A percentile compares a stretch with the other conserved stretches of the same genome.
Conservation (phyloP, 2,888 invertebrate species). For the Watsonalla binaria region DNA sequence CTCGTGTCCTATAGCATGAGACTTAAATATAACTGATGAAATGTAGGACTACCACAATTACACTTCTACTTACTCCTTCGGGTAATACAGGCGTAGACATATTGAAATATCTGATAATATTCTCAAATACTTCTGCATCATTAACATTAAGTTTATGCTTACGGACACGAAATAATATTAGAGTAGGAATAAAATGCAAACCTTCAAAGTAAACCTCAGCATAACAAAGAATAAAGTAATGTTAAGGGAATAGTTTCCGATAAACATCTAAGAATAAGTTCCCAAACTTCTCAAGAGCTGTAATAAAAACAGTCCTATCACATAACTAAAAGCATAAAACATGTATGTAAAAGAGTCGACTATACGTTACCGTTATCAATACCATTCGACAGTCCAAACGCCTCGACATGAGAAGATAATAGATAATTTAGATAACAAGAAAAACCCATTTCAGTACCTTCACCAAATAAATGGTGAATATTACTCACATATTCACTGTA, state of each 20-base stretch:
- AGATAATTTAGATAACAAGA: slow-evolving; percentile 68
- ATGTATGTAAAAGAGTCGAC: slow-evolving; percentile 29
- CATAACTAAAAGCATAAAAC: slow-evolving; percentile 25
- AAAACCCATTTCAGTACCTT: slow-evolving; percentile 45
- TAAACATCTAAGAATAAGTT: slow-evolving; percentile 7
- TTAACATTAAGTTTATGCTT: too few relatives aligned
- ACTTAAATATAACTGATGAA: too few relatives aligned
- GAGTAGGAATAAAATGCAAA: neutral
- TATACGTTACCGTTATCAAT: slow-evolving; percentile 38
- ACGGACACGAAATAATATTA: too few relatives aligned
- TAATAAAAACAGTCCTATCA: slow-evolving; percentile 18
- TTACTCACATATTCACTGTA: slow-evolving; percentile 38
- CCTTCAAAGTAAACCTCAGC: neutral
- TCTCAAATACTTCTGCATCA: too few relatives aligned
- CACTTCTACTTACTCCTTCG: too few relatives aligned
- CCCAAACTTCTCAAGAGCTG: slow-evolving; percentile 3
- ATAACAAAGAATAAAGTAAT: neutral
- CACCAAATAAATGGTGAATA: slow-evolving; percentile 49
- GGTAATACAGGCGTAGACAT: too few relatives aligned
- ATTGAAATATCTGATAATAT: too few relatives aligned
- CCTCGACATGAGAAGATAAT: slow-evolving; percentile 41
- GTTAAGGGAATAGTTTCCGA: neutral
- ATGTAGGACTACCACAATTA: too few relatives aligned
- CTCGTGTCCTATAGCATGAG: too few relatives aligned
- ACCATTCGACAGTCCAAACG: slow-evolving; percentile 32